These are phyloP conservation scores for Vanessa tameamea DNA, from an alignment of 1,140 invertebrate species.

Conservation along the genomic window DNA sequence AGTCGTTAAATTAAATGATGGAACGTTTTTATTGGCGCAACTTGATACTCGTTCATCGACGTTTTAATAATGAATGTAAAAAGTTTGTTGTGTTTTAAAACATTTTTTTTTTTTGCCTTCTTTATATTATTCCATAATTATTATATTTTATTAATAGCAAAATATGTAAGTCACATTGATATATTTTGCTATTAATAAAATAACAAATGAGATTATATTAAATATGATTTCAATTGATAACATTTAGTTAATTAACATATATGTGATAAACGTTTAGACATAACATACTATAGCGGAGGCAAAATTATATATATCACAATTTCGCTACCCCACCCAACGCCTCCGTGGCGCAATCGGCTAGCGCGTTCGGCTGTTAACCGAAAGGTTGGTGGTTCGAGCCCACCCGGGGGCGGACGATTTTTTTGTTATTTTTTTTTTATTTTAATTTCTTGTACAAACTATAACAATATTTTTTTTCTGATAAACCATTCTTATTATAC, in stretches of 20 bases:
- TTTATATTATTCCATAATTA: no score
- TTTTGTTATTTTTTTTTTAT: conserved; percentile 33
- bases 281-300: background rate
- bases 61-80: no score
- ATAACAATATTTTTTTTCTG: background rate
- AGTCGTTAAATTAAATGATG: no score
- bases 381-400: conserved; percentile 66
- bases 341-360: conserved; percentile 65
- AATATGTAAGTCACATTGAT: no score
- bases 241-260: background rate
- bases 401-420: conserved; percentile 59
- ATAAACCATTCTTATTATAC: no score
- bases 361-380: conserved; percentile 67
- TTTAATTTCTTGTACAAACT: background rate
- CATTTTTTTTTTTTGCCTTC: no score
- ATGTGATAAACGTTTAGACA: background rate
- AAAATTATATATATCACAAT: background rate
- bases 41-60: no score
- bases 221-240: background rate
- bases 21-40: no score
- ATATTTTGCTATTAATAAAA: no score
- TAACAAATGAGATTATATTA: background rate
- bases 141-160: no score
- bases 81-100: no score
- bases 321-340: conserved; percentile 40